phyloP scores from a whole-genome alignment of 2,113 vertebrate species.

The Amazona guildingii region DNA sequence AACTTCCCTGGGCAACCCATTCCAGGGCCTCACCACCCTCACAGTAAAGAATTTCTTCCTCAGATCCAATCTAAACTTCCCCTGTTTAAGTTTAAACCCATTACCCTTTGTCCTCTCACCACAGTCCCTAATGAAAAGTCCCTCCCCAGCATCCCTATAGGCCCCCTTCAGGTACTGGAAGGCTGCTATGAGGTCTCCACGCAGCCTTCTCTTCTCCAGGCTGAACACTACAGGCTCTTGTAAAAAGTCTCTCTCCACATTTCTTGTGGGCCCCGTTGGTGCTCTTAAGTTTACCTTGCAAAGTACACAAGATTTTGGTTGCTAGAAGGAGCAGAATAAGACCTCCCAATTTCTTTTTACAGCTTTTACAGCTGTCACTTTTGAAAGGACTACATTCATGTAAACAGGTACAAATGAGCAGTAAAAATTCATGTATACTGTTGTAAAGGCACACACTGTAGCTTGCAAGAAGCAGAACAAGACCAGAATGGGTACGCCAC shows the following conservation, averaged over 20 bases:
- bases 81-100: too few relatives aligned
- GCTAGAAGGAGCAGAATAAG: background rate
- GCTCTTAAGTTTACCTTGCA: background rate
- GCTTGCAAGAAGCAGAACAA: background rate
- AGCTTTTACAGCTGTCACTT: background rate
- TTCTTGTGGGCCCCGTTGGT: background rate
- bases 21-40: too few relatives aligned
- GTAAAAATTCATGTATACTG: background rate
- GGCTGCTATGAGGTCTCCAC: too few relatives aligned
- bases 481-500: background rate
- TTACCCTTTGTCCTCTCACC: too few relatives aligned
- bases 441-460: background rate
- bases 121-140: too few relatives aligned
- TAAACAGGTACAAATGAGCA: background rate
- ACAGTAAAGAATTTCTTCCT: too few relatives aligned
- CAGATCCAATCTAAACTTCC: too few relatives aligned
- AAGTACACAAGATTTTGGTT: background rate
- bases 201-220: too few relatives aligned
- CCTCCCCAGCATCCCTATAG: too few relatives aligned
- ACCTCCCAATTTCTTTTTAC: background rate
- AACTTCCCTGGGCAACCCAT: too few relatives aligned
- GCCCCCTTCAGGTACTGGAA: too few relatives aligned
- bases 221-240: background rate
- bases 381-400: rapidly evolving
- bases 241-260: background rate